These are phyloP conservation scores for Lophius piscatorius DNA, from an alignment of 2,113 vertebrate species.

Conservation along the genomic window DNA sequence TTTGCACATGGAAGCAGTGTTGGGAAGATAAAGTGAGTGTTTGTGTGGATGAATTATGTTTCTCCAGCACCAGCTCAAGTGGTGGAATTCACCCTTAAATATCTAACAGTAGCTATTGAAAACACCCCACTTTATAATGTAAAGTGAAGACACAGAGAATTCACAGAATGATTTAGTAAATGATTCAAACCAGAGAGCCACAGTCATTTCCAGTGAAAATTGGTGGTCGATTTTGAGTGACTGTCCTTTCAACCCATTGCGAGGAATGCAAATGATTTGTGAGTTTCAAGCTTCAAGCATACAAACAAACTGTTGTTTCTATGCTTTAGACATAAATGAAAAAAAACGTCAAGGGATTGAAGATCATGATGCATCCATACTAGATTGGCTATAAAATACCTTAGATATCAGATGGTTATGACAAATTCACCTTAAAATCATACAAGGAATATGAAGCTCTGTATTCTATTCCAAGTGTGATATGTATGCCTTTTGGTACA, in stretches of 20 bases:
- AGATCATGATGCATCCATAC: background rate
- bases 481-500: too few relatives aligned
- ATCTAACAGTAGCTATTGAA: conserved; percentile 13
- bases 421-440: background rate
- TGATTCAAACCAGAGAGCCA: background rate
- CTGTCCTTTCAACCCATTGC: background rate
- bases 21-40: too few relatives aligned
- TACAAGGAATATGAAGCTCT: too few relatives aligned
- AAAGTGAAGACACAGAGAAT: background rate
- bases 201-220: conserved; percentile 7
- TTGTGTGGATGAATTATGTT: too few relatives aligned
- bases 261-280: too few relatives aligned
- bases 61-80: too few relatives aligned
- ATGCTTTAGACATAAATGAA: background rate
- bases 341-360: background rate
- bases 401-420: background rate
- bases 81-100: too few relatives aligned
- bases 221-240: background rate
- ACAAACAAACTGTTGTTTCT: too few relatives aligned
- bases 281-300: too few relatives aligned
- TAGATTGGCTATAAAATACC: background rate
- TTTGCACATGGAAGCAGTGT: too few relatives aligned
- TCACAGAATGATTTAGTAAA: background rate
- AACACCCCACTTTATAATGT: background rate
- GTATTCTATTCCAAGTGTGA: too few relatives aligned